Evolutionary conservation across 37 sponge, comb jelly and placozoan genomes (phyloP).

Genomic region (Halisarca cf. caerulea): DNA sequence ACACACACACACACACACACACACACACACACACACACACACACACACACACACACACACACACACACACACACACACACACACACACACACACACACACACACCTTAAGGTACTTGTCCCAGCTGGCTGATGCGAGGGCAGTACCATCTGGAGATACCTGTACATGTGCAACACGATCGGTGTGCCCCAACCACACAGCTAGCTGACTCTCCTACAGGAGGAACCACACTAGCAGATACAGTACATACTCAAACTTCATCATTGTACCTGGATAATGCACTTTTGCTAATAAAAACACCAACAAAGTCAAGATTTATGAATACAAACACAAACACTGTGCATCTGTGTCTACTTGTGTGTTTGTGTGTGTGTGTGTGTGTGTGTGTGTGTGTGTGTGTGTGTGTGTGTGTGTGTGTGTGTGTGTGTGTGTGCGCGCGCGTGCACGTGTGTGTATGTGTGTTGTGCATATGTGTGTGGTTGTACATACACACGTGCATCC

Average conservation of each 20-base stretch:
- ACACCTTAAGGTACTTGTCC: slow-evolving; percentile 66
- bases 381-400: no score
- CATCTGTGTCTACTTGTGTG: neutral
- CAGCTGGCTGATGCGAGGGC: slow-evolving; percentile 81
- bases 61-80: neutral
- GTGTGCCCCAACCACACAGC: slow-evolving; percentile 52
- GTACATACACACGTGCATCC: no score
- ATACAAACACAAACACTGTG: neutral
- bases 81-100: neutral
- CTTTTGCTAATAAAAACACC: no score
- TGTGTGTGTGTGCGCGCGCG: no score
- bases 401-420: no score
- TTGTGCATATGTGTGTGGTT: no score
- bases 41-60: neutral
- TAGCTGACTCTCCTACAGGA: slow-evolving; percentile 59
- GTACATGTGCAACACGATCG: slow-evolving; percentile 63
- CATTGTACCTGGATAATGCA: no score
- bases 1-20: no score
- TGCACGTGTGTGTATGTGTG: no score
- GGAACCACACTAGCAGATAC: neutral
- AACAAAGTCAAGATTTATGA: no score
- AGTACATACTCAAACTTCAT: neutral
- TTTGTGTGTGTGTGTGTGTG: neutral
- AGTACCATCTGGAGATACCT: slow-evolving; percentile 84
- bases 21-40: neutral